These are phyloP conservation scores for Fissipunctia ypsillon DNA, from an alignment of 2,888 invertebrate species.

Conservation along the genomic window DNA sequence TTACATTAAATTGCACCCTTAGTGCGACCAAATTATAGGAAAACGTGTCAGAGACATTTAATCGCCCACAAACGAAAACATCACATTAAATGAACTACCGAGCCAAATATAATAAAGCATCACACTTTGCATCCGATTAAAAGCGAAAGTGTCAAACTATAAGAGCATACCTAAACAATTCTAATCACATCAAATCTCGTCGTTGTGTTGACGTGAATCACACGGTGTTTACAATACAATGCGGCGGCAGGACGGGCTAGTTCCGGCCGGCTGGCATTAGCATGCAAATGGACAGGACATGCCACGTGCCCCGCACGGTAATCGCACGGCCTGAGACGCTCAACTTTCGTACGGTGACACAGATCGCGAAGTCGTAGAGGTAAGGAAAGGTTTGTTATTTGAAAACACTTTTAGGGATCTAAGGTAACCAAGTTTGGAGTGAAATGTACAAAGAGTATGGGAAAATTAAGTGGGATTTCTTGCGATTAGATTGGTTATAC, in stretches of 20 bases:
- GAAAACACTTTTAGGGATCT: background rate
- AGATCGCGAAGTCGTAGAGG: constrained; percentile 25
- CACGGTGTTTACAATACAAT: constrained; percentile 65
- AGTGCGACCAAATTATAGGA: background rate
- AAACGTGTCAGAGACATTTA: constrained; percentile 11
- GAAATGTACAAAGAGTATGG: too few species aligned
- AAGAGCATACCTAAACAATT: constrained; percentile 30
- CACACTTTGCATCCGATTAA: constrained; percentile 1
- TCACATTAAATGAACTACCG: background rate
- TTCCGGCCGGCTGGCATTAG: constrained; percentile 64
- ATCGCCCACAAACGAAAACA: background rate
- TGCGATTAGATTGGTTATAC: too few species aligned
- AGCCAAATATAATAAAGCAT: background rate
- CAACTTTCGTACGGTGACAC: constrained; percentile 50
- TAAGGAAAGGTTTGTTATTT: constrained; percentile 3
- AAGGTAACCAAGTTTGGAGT: background rate
- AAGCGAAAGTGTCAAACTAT: constrained; percentile 40
- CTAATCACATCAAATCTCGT: constrained; percentile 54
- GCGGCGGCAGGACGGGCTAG: constrained; percentile 45
- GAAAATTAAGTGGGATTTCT: too few species aligned
- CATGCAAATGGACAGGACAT: constrained; percentile 71
- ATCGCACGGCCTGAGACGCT: constrained; percentile 54
- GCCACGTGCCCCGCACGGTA: constrained; percentile 61
- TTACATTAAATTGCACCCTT: too few species aligned
- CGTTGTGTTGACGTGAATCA: constrained; percentile 57